Percentiles rank a stretch among this genome's conserved stretches.
phyloP scores from a whole-genome alignment of 2,888 invertebrate genomes.

The Leptinotarsa juncta region DNA sequence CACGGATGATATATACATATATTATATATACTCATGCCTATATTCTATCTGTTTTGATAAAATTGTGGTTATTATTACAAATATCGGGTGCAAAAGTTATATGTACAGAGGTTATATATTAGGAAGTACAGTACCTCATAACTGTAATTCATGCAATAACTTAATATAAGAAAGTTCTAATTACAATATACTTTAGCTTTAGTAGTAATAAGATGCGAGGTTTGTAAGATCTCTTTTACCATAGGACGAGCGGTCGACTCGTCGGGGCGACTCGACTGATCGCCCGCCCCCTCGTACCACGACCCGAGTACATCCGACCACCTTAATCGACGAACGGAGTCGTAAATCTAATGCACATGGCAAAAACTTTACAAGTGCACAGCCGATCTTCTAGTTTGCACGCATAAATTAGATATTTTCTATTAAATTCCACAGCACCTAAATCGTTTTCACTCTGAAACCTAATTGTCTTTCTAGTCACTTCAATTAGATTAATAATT shows the following conservation, averaged over 20 bases:
- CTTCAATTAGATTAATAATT: too few relatives aligned
- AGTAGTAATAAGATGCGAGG: conserved; percentile 65
- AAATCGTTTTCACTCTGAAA: too few relatives aligned
- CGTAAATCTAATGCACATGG: conserved; percentile 15
- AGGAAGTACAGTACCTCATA: conserved; percentile 69
- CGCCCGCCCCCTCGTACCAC: conserved; percentile 56
- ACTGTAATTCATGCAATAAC: conserved; percentile 70
- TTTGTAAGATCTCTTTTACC: conserved; percentile 62
- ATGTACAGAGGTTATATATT: conserved; percentile 69
- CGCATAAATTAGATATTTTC: too few relatives aligned
- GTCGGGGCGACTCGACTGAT: conserved; percentile 52
- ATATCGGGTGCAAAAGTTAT: conserved; percentile 66
- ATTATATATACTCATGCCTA: conserved; percentile 64
- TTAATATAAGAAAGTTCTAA: conserved; percentile 68
- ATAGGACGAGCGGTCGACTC: conserved; percentile 54
- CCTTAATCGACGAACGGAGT: background rate
- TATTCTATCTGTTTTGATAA: conserved; percentile 65
- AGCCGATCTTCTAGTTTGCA: too few relatives aligned
- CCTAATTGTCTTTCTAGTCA: too few relatives aligned
- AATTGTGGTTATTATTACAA: conserved; percentile 63
- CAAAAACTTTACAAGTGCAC: background rate
- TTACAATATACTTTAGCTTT: conserved; percentile 67
- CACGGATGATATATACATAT: conserved; percentile 63
- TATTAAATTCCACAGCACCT: too few relatives aligned
- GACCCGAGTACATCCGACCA: conserved; percentile 21